phyloP scores from a whole-genome alignment of 2,888 invertebrate species.

The Dyspetes luteomarginatus region DNA sequence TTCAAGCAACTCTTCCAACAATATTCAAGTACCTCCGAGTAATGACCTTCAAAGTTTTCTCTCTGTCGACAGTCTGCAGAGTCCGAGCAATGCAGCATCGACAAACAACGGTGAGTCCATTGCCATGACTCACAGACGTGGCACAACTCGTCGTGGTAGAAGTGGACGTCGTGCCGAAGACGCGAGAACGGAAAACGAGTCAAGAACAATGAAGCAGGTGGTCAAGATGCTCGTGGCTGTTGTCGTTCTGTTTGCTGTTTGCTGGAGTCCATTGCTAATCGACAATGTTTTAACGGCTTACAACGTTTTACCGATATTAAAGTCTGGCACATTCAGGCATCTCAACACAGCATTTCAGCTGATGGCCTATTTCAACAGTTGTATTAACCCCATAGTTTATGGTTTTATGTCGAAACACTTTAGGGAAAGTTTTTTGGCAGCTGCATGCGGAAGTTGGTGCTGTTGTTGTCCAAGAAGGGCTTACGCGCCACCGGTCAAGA shows the following conservation, averaged over 20 bases:
- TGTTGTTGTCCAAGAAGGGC: slow-evolving; percentile 77
- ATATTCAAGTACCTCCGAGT: too few species aligned
- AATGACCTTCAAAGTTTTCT: too few species aligned
- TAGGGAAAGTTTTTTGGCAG: slow-evolving; percentile 85
- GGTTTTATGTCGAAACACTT: slow-evolving; percentile 91
- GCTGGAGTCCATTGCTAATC: slow-evolving; percentile 88
- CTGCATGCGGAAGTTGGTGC: slow-evolving; percentile 83
- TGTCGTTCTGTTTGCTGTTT: slow-evolving; percentile 88
- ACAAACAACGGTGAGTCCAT: slow-evolving; percentile 74
- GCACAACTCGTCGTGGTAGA: slow-evolving; percentile 74
- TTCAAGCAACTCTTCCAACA: too few species aligned
- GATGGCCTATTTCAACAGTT: slow-evolving; percentile 89
- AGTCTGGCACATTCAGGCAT: slow-evolving; percentile 85
- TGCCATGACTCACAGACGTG: slow-evolving; percentile 76
- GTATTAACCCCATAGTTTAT: slow-evolving; percentile 90
- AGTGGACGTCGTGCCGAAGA: slow-evolving; percentile 74
- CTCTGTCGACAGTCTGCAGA: slow-evolving; percentile 54
- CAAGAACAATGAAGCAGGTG: slow-evolving; percentile 84
- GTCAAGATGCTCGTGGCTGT: slow-evolving; percentile 90
- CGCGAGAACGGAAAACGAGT: slow-evolving; percentile 78
- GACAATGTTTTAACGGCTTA: slow-evolving; percentile 88
- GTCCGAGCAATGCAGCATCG: slow-evolving; percentile 70
- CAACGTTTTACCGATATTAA: slow-evolving; percentile 84
- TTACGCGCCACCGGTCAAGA: slow-evolving; percentile 77
- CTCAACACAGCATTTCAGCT: slow-evolving; percentile 87